Base-by-base conservation (phyloP, 2,797 vertebrate species). In the Dendrocincla tyrannina region DNA sequence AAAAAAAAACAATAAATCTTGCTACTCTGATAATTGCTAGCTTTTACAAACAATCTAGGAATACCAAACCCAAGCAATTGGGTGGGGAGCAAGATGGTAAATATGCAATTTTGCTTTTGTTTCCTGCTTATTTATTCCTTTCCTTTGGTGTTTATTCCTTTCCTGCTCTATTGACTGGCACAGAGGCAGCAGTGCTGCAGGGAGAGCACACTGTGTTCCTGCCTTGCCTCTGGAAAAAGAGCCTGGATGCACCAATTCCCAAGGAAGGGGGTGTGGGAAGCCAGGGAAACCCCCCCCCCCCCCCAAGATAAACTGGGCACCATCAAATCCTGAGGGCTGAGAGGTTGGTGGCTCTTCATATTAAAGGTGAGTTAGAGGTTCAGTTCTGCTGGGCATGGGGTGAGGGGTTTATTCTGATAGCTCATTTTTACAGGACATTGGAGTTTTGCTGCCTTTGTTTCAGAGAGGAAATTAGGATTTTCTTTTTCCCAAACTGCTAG, bases 91-190 rank as follows among this genome's bases (percentile, higher is more conserved):
- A 33, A 53, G 72, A 77, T 42, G 39, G 32, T 27, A 78, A 87
- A 85, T 33, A 50, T 8, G 30, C 53, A 46, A 46, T 88, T 89
- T 70, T 78, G 62, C 24, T 44, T 78, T 68, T 91, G 53, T 95
- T 89, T 77, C 11, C 83, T 42, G 62, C 14, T 1, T 75, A 4
- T 82, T 89, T 92, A 66, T 78, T 68, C 1, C 3, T 85, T 87
- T 93, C 68, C 56, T 67, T 33, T 35, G 80, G 22, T 30, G 49
- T 30, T 89, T 53, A 39, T 39, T 39, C 37, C 37, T 39, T 87
- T 39, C 13, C 37, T 75, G 49, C 56, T 68, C 70, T 14, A 3
- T 41, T 13, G 50, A 59, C 53, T 7, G 64, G 62, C 83, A 49
- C 24, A 52, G 56, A 27, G 59, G 53, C 74, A 60, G 55, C 39